Conservation (phyloP, 2,888 invertebrate genomes). For the Dryomyza anilis region DNA sequence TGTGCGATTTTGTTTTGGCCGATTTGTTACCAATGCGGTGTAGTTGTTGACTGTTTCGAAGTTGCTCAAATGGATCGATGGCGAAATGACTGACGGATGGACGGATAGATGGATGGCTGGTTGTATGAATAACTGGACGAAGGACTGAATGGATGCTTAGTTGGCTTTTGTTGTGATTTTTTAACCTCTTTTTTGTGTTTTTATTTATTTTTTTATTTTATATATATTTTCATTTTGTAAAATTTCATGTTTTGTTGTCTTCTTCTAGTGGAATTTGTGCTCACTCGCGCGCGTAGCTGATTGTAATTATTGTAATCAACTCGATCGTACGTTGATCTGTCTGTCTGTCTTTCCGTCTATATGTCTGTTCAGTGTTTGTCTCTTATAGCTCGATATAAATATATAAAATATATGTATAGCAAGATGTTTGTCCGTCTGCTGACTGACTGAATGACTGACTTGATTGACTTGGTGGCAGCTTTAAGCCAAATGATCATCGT, state of each 20-base stretch:
- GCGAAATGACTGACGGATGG: background rate
- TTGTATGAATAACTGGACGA: background rate
- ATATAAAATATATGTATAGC: too few relatives aligned
- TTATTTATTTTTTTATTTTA: constrained; percentile 7
- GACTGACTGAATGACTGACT: too few relatives aligned
- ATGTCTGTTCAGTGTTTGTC: constrained; percentile 21
- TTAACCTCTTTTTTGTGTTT: constrained; percentile 10
- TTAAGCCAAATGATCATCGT: constrained; percentile 38
- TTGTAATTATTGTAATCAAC: constrained; percentile 59
- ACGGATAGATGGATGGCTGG: background rate
- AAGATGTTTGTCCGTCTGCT: too few relatives aligned
- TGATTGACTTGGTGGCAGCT: background rate
- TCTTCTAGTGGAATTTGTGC: constrained; percentile 23
- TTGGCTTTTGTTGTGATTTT: background rate
- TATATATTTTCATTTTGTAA: constrained; percentile 1
- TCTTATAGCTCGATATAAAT: too few relatives aligned
- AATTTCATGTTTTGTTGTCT: background rate
- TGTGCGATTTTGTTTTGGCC: constrained; percentile 21
- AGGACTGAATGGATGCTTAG: too few relatives aligned
- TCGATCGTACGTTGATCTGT: constrained; percentile 36
- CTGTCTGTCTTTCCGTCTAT: constrained; percentile 12
- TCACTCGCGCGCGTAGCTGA: constrained; percentile 52
- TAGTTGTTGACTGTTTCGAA: background rate
- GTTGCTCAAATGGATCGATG: background rate
- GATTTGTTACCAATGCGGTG: constrained; percentile 27